These are phyloP conservation scores for Bucorvus abyssinicus DNA, from an alignment of 2,797 vertebrate genomes.

Conservation along the genomic window DNA sequence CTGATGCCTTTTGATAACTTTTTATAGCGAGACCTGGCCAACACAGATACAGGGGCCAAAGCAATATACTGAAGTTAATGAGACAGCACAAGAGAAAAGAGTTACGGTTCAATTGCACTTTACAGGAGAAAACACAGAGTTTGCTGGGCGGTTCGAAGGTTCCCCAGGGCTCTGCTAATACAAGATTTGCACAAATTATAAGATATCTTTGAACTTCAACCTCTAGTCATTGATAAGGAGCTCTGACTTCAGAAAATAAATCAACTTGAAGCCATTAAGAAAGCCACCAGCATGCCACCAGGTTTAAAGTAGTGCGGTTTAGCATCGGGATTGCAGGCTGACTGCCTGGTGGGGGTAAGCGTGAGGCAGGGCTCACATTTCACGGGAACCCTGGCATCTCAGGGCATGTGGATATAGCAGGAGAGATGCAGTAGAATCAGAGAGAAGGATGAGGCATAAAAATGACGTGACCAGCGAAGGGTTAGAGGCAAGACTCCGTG, in stretches of 20 bases:
- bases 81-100: background rate
- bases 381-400: background rate
- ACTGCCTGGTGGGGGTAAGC: background rate
- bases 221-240: background rate
- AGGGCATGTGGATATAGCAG: background rate
- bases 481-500: background rate
- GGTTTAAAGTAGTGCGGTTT: background rate
- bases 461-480: background rate
- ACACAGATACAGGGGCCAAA: constrained; percentile 5
- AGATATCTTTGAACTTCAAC: constrained; percentile 5
- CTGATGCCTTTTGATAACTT: constrained; percentile 5
- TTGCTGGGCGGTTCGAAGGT: background rate
- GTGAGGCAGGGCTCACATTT: background rate
- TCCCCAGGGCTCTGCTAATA: constrained; percentile 11
- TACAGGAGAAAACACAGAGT: background rate
- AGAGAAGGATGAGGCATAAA: background rate
- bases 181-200: constrained; percentile 14
- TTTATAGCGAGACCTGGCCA: background rate
- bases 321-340: background rate
- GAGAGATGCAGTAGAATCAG: background rate
- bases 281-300: background rate
- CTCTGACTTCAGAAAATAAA: constrained; percentile 30
- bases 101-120: constrained; percentile 13
- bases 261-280: background rate
- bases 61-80: constrained; percentile 37